These are phyloP conservation scores for Pterocles burchelli DNA, from an alignment of 2,113 vertebrate species.

Conservation along the genomic window DNA sequence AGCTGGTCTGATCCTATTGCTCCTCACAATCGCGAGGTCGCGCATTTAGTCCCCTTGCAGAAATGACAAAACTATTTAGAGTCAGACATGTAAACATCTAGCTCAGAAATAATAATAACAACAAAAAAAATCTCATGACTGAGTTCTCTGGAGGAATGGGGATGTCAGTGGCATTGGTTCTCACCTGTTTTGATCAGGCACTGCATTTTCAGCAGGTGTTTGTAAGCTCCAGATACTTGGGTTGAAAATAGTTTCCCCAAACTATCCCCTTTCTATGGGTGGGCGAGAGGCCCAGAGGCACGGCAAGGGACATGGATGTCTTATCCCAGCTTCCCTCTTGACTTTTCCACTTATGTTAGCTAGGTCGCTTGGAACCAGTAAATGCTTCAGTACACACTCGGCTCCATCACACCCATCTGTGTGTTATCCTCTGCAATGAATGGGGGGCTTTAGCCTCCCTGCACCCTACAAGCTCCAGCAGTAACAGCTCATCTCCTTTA, in stretches of 20 bases:
- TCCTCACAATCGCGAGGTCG: accelerated
- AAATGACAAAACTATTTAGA: neutral
- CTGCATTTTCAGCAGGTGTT: neutral
- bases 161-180: neutral
- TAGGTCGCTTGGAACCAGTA: neutral
- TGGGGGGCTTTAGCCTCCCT: neutral
- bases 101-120: neutral
- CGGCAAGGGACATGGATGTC: neutral
- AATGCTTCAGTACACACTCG: neutral
- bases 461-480: accelerated
- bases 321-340: neutral
- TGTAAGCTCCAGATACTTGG: neutral
- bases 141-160: neutral
- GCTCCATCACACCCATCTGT: neutral
- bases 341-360: neutral
- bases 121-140: neutral
- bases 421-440: accelerated
- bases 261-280: neutral
- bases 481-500: neutral
- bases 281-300: neutral
- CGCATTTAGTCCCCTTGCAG: neutral
- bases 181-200: neutral
- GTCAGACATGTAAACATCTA: neutral
- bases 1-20: neutral
- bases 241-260: neutral